Conservation (phyloP, 2,888 invertebrate species). For the Watsonalla cultraria region DNA sequence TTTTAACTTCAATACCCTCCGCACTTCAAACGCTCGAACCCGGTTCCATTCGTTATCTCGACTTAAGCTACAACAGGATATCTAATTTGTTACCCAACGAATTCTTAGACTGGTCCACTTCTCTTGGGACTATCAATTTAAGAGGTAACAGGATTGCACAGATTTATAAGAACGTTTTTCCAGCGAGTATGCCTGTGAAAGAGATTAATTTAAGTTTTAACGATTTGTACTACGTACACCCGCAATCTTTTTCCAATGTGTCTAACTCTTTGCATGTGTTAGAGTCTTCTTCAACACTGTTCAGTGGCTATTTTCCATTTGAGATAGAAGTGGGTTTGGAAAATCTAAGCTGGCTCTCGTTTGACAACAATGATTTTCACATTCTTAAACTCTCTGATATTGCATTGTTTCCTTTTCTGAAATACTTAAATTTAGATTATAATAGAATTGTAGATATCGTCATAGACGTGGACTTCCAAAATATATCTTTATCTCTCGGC, state of each 20-base stretch:
- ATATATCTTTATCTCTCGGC: conserved; percentile 84
- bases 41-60: conserved; percentile 86
- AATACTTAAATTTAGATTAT: conserved; percentile 91
- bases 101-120: conserved; percentile 87
- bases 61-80: conserved; percentile 93
- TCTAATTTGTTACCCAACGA: conserved; percentile 86
- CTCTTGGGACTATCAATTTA: conserved; percentile 88
- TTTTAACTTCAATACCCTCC: conserved; percentile 85
- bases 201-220: conserved; percentile 96
- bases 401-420: conserved; percentile 82
- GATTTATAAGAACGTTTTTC: conserved; percentile 84
- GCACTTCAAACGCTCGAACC: conserved; percentile 85
- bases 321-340: conserved; percentile 86
- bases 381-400: conserved; percentile 85
- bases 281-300: conserved; percentile 91
- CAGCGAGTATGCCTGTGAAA: conserved; percentile 85
- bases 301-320: conserved; percentile 87
- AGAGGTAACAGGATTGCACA: conserved; percentile 90
- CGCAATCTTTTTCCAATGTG: conserved; percentile 88
- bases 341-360: conserved; percentile 88
- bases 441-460: conserved; percentile 88
- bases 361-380: conserved; percentile 93
- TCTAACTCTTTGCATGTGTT: conserved; percentile 87
- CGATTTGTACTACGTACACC: conserved; percentile 89
- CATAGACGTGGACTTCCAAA: conserved; percentile 82